Conservation (phyloP, 2,888 invertebrate species). For the Trilocha varians region DNA sequence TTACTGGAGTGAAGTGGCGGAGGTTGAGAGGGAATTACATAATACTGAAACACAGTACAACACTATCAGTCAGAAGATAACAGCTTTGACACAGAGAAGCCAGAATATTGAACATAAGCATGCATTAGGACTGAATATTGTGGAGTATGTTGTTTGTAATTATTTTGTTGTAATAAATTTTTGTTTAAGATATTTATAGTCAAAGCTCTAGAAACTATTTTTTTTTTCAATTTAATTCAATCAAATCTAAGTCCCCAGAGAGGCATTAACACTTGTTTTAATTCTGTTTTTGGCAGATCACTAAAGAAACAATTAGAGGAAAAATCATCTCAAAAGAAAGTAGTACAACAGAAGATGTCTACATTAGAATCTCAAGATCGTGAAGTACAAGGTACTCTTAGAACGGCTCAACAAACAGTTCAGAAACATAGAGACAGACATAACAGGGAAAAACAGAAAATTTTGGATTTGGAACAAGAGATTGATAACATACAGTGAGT, state of each 20-base stretch:
- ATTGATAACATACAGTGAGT: conserved; percentile 52
- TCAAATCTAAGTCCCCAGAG: too few species aligned
- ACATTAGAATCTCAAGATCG: conserved; percentile 34
- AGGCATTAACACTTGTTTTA: too few species aligned
- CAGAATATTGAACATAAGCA: conserved; percentile 42
- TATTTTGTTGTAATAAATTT: neutral
- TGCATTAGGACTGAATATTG: conserved; percentile 43
- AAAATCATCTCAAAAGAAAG: conserved; percentile 32
- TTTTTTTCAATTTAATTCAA: too few species aligned
- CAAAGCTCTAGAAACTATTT: neutral
- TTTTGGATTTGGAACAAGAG: conserved; percentile 43
- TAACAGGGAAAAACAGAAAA: conserved; percentile 41
- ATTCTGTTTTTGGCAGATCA: conserved; percentile 12
- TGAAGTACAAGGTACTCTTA: conserved; percentile 32
- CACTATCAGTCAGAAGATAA: conserved; percentile 54
- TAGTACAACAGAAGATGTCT: conserved; percentile 46
- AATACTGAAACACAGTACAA: conserved; percentile 54
- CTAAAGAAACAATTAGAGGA: conserved; percentile 48
- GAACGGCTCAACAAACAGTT: conserved; percentile 20
- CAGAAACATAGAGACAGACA: conserved; percentile 36
- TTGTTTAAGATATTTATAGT: neutral
- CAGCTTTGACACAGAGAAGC: conserved; percentile 43
- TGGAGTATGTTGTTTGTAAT: conserved; percentile 45
- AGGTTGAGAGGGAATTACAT: conserved; percentile 39
- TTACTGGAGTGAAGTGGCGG: conserved; percentile 63